phyloP scores from a whole-genome alignment of 1,140 invertebrate genomes.

The Drosophila setifemur region DNA sequence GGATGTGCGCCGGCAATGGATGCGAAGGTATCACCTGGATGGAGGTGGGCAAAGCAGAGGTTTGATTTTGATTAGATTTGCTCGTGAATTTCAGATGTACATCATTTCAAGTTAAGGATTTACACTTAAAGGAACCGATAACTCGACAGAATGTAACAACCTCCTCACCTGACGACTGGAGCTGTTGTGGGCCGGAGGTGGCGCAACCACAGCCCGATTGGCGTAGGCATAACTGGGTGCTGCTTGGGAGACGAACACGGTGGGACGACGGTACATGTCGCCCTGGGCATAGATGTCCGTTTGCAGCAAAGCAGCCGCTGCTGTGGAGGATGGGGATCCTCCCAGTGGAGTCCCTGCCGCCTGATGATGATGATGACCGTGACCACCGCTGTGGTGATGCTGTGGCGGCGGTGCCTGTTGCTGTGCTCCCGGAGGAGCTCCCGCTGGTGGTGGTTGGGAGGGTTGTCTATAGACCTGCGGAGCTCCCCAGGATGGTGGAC shows the following conservation, averaged over 20 bases:
- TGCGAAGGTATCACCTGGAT: slow-evolving; percentile 85
- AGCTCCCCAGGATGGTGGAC: slow-evolving; percentile 75
- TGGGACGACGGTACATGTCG: slow-evolving; percentile 85
- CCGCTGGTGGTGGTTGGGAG: slow-evolving; percentile 56
- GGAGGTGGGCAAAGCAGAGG: no score
- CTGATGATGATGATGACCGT: slow-evolving; percentile 70
- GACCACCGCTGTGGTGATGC: slow-evolving; percentile 34
- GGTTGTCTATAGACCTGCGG: slow-evolving; percentile 73
- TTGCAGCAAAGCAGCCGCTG: slow-evolving; percentile 83
- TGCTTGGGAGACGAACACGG: slow-evolving; percentile 85
- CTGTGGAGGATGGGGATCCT: slow-evolving; percentile 72
- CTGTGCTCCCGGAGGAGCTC: slow-evolving; percentile 34
- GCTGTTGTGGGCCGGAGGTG: slow-evolving; percentile 93
- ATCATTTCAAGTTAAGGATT: no score
- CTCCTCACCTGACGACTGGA: slow-evolving; percentile 88
- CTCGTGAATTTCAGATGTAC: no score
- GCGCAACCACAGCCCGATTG: slow-evolving; percentile 89
- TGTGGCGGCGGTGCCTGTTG: slow-evolving; percentile 33
- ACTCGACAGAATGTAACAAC: no score
- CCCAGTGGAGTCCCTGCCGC: slow-evolving; percentile 78
- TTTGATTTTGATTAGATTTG: no score
- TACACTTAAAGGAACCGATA: background rate
- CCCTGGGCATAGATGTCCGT: slow-evolving; percentile 84
- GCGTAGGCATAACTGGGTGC: slow-evolving; percentile 74
- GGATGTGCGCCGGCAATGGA: slow-evolving; percentile 93